Evolutionary conservation across 2,888 invertebrate genomes (phyloP), one percentile per base, ranked within the genome.

Genomic region (Spicauda simplicius): DNA sequence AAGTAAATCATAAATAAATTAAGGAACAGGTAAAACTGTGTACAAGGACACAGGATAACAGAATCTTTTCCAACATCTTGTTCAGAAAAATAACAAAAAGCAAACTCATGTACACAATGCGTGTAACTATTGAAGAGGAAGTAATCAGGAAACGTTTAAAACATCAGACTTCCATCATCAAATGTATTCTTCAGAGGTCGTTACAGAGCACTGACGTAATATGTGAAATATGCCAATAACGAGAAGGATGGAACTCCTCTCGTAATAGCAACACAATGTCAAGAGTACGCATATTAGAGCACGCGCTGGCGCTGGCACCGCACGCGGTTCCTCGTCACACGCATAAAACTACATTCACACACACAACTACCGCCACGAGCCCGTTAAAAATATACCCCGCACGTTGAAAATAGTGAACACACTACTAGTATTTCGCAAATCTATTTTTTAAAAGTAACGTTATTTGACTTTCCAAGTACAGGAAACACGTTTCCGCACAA

Each of bases 251-350:
- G 72, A 78, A 69, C 70, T 71, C 70, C 70, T 72, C 77, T 76
- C 79, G 75, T 81, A 83, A 82, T 83, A 83, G 81, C 77, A 73
- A 73, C 74, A 73, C 90, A 91, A 90, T 90, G 91, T 91, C 90
- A 90, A 91, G 90, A 86, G 80, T 88, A 90, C 85, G 82, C 73
- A 75, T 76, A 37, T 37, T 37, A 75, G 76, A 78, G 77, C 61
- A 55, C 56, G 60, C 66, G 50, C 56, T 55, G 57, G 58, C 56
- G 48, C 65, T 65, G 65, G 65, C 65, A 65, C 25, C 19, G 45
- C 12, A 55, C 37, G 53, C 56, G 48, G 60, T 48, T 58, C 69
- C 67, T 69, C 71, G 67, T 72, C 70, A 69, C 72, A 62, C 62
- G 64, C 69, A 70, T 73, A 70, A 70, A 64, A 72, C 59, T 55